These are phyloP conservation scores for Gymnogyps californianus DNA, from an alignment of 2,113 vertebrate genomes.

Conservation along the genomic window DNA sequence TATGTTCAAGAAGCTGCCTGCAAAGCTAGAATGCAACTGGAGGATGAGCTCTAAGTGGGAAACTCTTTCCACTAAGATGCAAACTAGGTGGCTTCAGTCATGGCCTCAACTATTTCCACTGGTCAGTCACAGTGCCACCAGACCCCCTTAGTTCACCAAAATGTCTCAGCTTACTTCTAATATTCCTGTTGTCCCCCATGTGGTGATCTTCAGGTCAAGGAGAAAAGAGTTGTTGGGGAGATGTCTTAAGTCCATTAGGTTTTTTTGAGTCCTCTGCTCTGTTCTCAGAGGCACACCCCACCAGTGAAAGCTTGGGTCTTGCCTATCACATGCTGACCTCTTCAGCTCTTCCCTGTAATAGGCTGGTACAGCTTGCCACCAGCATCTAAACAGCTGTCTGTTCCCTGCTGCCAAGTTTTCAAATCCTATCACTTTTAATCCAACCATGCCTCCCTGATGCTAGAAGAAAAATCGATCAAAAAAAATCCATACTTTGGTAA, in stretches of 20 bases:
- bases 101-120: neutral
- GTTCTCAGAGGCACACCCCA: neutral
- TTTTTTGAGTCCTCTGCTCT: neutral
- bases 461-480: neutral
- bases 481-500: neutral
- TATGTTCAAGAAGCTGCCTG: neutral
- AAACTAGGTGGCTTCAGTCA: neutral
- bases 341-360: neutral
- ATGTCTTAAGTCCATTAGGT: neutral
- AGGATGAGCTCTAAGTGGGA: neutral
- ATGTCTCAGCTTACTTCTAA: neutral
- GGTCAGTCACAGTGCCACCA: neutral
- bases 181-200: neutral
- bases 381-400: neutral
- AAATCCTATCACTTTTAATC: neutral
- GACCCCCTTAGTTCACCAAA: neutral
- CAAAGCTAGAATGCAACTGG: neutral
- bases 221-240: neutral
- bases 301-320: neutral
- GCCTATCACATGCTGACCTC: neutral
- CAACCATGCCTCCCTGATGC: neutral
- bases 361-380: neutral
- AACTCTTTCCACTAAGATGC: neutral
- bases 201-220: neutral
- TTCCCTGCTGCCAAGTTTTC: neutral